Conservation (phyloP, 2,113 vertebrate genomes). For the Xiphias gladius region DNA sequence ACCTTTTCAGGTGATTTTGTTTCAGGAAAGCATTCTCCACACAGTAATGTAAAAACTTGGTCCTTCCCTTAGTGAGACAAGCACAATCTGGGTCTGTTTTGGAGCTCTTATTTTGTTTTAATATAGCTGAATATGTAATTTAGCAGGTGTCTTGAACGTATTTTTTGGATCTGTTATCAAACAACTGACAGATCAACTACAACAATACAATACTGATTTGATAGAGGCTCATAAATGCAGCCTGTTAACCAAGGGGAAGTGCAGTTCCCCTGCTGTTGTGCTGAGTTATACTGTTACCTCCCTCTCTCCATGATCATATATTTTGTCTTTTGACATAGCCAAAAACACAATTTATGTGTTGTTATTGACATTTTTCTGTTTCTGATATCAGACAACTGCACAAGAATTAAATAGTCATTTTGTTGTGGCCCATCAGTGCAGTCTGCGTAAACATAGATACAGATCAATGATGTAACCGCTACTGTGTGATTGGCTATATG, state of each 20-base stretch:
- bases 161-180: not conserved
- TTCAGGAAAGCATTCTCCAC: not conserved
- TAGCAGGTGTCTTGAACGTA: not conserved
- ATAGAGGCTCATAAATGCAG: not conserved
- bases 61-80: not conserved
- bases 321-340: too few species aligned
- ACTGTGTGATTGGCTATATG: conserved; percentile 1
- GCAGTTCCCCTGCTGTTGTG: not conserved
- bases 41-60: not conserved
- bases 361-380: not conserved
- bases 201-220: not conserved
- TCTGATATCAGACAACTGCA: not conserved
- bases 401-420: not conserved
- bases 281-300: not conserved
- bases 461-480: conserved; percentile 18
- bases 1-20: too few species aligned
- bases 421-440: conserved; percentile 1
- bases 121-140: not conserved
- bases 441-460: too few species aligned
- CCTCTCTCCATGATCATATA: too few species aligned
- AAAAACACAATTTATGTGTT: not conserved
- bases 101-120: not conserved
- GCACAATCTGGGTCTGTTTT: not conserved
- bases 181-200: not conserved
- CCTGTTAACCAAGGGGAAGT: not conserved